phyloP scores from a whole-genome alignment of 2,113 vertebrate genomes.

The Marmota flaviventris region DNA sequence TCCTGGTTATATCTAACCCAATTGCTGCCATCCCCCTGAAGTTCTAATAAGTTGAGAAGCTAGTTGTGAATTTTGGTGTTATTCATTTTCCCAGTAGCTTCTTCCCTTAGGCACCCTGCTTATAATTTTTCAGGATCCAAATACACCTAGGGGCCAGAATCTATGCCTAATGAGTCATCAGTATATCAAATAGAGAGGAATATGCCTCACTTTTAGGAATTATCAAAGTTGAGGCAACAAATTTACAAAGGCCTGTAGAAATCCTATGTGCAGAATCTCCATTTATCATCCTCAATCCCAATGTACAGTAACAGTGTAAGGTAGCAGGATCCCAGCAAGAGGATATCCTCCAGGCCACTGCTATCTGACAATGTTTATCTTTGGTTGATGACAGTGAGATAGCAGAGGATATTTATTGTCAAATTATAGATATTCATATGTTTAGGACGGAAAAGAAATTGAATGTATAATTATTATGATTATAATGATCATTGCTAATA shows the following conservation, averaged over 20 bases:
- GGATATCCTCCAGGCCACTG: background rate
- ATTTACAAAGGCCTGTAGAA: background rate
- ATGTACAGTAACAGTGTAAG: background rate
- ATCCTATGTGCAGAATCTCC: background rate
- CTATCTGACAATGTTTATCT: background rate
- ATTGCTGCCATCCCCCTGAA: background rate
- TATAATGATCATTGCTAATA: background rate
- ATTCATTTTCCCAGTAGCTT: background rate
- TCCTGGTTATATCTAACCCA: background rate
- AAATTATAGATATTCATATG: background rate
- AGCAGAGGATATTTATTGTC: background rate
- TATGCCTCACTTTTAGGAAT: conserved; percentile 54
- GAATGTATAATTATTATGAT: background rate
- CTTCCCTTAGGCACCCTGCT: background rate
- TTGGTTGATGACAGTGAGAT: background rate
- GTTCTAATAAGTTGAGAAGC: conserved; percentile 37
- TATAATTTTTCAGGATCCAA: background rate
- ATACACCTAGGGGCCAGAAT: conserved; percentile 54
- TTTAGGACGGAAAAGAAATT: background rate
- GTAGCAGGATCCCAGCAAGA: background rate
- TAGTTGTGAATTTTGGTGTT: conserved; percentile 54
- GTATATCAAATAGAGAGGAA: conserved; percentile 60
- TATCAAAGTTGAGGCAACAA: conserved; percentile 57
- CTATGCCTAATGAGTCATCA: conserved; percentile 57
- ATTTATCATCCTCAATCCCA: background rate